Percentiles rank a stretch among this genome's conserved stretches.
These are phyloP conservation scores for Alloscopus bannaensis DNA, from an alignment of 2,888 invertebrate species.

Conservation along the genomic window DNA sequence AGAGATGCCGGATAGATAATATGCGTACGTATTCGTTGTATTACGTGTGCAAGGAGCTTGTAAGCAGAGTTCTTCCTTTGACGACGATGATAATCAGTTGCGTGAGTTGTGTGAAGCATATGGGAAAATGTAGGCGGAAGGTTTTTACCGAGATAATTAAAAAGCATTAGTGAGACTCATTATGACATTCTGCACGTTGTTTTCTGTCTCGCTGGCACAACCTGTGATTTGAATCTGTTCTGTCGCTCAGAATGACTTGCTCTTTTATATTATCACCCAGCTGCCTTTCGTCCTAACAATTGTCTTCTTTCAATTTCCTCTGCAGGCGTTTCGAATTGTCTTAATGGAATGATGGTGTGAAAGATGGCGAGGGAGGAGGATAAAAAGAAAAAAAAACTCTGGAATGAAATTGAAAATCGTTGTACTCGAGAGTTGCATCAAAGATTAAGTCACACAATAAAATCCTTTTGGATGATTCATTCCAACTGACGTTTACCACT, in stretches of 20 bases:
- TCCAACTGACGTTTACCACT: no score
- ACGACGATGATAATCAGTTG: slow-evolving; percentile 41
- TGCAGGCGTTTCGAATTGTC: slow-evolving; percentile 36
- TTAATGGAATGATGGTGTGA: slow-evolving; percentile 27
- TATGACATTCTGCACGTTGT: slow-evolving; percentile 68
- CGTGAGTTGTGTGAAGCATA: slow-evolving; percentile 36
- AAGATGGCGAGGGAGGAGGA: slow-evolving; percentile 40
- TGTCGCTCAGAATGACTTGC: slow-evolving; percentile 41
- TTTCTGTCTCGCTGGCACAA: slow-evolving; percentile 26
- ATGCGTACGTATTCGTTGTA: slow-evolving; percentile 28
- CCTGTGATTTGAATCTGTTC: slow-evolving; percentile 43
- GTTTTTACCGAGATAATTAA: slow-evolving; percentile 68
- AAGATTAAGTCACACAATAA: not conserved
- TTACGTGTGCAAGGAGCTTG: slow-evolving; percentile 31
- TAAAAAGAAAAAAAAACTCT: slow-evolving; percentile 11
- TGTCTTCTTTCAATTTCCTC: slow-evolving; percentile 29
- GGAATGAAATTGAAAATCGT: no score
- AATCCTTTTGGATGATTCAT: no score
- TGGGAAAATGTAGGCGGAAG: slow-evolving; percentile 37
- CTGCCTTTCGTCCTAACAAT: not conserved
- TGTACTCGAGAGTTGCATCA: no score
- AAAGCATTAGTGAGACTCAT: slow-evolving; percentile 68
- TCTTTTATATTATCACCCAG: slow-evolving; percentile 7
- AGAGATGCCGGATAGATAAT: slow-evolving; percentile 33
- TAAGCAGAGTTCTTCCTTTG: slow-evolving; percentile 21